These are phyloP conservation scores for Neomonachus schauinslandi DNA, from an alignment of 2,113 vertebrate species.

Conservation along the genomic window DNA sequence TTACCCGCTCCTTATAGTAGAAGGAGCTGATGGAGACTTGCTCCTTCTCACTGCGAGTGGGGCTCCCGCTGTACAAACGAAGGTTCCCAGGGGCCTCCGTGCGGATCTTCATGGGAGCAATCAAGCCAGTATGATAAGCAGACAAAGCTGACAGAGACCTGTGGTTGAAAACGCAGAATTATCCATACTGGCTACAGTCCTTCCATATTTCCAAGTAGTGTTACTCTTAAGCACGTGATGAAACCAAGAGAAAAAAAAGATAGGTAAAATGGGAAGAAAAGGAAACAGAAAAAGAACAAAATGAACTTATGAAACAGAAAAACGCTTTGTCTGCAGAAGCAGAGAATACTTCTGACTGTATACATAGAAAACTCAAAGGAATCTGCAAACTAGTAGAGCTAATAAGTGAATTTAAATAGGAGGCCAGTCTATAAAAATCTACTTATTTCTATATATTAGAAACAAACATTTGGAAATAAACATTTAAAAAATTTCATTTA, in stretches of 20 bases:
- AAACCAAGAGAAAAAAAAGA: background rate
- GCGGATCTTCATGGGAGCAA: conserved; percentile 99
- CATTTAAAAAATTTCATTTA: background rate
- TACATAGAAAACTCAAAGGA: background rate
- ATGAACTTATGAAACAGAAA: background rate
- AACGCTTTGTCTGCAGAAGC: conserved; percentile 33
- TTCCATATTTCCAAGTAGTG: background rate
- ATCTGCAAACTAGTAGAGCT: background rate
- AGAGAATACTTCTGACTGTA: background rate
- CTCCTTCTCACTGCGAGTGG: conserved; percentile 96
- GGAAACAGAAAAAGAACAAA: conserved; percentile 6
- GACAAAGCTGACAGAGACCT: conserved; percentile 97
- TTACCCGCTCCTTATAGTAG: conserved; percentile 99
- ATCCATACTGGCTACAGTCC: background rate
- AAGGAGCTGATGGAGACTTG: conserved; percentile 99
- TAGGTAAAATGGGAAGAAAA: background rate
- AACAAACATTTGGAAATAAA: conserved; percentile 47
- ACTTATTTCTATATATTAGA: conserved; percentile 31
- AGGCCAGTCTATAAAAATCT: conserved; percentile 25
- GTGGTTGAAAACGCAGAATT: background rate
- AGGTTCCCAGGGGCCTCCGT: conserved; percentile 95
- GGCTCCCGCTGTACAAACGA: conserved; percentile 95
- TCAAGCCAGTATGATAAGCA: conserved; percentile 95
- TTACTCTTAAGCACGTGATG: background rate
- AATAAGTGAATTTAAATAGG: background rate